These are phyloP conservation scores for Strigops habroptila DNA, from an alignment of 2,113 vertebrate genomes.

Conservation along the genomic window DNA sequence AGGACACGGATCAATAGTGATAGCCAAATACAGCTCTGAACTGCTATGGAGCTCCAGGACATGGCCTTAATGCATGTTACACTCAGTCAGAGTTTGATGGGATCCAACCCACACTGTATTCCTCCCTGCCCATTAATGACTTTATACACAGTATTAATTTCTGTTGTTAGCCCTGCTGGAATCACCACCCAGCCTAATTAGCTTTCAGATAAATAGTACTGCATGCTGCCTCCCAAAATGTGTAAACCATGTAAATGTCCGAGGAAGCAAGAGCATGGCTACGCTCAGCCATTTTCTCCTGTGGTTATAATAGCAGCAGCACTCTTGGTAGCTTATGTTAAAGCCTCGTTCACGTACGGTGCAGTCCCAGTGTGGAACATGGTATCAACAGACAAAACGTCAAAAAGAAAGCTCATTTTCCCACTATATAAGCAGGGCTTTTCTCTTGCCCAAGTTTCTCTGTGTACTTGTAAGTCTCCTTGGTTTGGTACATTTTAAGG, in stretches of 20 bases:
- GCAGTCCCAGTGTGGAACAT: neutral
- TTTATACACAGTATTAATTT: neutral
- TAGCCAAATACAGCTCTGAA: neutral
- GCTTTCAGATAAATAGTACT: neutral
- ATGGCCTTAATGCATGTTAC: neutral
- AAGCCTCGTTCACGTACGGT: neutral
- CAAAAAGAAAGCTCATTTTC: neutral
- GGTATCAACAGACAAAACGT: neutral
- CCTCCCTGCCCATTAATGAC: neutral
- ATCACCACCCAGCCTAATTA: neutral
- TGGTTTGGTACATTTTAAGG: neutral
- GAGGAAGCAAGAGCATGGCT: neutral
- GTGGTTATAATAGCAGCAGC: neutral
- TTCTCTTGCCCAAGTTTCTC: neutral
- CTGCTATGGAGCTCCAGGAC: neutral
- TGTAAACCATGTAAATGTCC: neutral
- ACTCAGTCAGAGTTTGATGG: neutral
- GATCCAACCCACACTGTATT: fast-evolving
- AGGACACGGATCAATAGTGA: neutral
- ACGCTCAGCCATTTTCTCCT: neutral
- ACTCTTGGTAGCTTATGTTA: neutral
- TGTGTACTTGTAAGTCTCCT: neutral
- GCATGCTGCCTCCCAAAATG: neutral
- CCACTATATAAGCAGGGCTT: neutral
- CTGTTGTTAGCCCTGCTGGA: neutral